phyloP scores from a whole-genome alignment of 1,140 invertebrate genomes.

The Solenopsis fugax region DNA sequence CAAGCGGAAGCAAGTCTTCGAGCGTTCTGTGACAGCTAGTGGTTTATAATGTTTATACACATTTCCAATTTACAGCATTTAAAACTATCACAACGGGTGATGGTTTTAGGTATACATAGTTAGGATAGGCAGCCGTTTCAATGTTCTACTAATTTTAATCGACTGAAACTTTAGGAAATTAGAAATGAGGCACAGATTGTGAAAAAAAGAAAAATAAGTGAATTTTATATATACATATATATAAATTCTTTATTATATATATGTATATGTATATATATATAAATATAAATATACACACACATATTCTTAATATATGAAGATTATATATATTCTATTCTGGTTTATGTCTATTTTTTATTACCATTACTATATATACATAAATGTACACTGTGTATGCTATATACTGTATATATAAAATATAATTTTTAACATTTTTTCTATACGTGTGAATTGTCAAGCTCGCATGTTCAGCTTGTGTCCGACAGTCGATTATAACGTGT shows the following conservation, averaged over 20 bases:
- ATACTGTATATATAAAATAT: conserved; percentile 50
- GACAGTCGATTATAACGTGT: background rate
- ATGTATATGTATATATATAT: conserved; percentile 70
- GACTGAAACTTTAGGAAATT: conserved; percentile 76
- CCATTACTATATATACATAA: conserved; percentile 30
- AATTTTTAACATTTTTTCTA: conserved; percentile 37
- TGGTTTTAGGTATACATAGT: conserved; percentile 77
- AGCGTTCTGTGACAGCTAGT: conserved; percentile 37
- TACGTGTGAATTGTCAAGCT: conserved; percentile 15
- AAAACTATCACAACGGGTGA: conserved; percentile 70
- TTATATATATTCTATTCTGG: conserved; percentile 76
- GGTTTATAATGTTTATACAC: conserved; percentile 31
- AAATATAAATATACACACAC: conserved; percentile 78
- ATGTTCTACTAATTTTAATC: conserved; percentile 75
- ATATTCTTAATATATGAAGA: conserved; percentile 82
- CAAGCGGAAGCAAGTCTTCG: conserved; percentile 21
- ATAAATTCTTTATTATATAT: conserved; percentile 80
- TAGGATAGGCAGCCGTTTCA: conserved; percentile 75
- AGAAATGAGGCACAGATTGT: conserved; percentile 44
- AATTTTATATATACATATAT: conserved; percentile 68
- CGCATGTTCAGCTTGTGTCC: conserved; percentile 4
- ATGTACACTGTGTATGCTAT: conserved; percentile 4
- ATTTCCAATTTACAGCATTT: conserved; percentile 81
- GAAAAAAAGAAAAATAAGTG: conserved; percentile 50
- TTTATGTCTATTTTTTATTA: conserved; percentile 69